phyloP scores from a whole-genome alignment of 2,797 vertebrate genomes.

The Xerus rutilus region DNA sequence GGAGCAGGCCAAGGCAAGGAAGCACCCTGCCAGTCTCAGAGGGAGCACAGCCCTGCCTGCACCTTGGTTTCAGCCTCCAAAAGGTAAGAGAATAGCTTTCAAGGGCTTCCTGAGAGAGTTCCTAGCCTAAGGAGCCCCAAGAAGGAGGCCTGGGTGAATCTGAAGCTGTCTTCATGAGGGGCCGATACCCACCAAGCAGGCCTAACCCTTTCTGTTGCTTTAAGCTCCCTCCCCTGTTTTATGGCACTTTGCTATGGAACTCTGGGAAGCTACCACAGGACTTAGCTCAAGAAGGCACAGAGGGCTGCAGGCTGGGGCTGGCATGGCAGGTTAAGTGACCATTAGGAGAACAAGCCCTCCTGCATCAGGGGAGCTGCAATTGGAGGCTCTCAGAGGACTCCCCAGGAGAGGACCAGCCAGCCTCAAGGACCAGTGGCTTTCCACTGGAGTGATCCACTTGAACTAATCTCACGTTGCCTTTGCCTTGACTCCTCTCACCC shows the following conservation, averaged over 20 bases:
- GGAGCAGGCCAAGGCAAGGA: not conserved
- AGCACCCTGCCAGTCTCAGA: not conserved
- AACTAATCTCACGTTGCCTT: not conserved
- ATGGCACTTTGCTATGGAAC: too few relatives aligned
- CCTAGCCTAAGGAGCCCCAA: not conserved
- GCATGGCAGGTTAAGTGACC: not conserved
- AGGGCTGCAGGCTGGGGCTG: not conserved
- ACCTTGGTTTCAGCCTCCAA: not conserved
- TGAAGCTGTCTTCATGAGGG: not conserved
- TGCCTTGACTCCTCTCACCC: not conserved
- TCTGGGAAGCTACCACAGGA: not conserved
- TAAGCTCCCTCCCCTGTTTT: not conserved
- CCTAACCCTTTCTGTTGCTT: not conserved
- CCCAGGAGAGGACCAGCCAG: not conserved
- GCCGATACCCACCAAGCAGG: not conserved
- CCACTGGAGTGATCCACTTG: too few relatives aligned
- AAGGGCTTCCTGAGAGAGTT: not conserved
- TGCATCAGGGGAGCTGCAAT: not conserved
- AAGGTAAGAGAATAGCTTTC: not conserved
- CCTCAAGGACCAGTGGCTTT: not conserved
- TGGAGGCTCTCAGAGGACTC: not conserved
- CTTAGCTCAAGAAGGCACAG: not conserved
- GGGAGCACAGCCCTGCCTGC: not conserved
- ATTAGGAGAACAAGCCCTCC: not conserved
- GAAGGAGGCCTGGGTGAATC: not conserved